These are phyloP conservation scores for Nicator chloris DNA, from an alignment of 2,113 vertebrate genomes.

Conservation along the genomic window DNA sequence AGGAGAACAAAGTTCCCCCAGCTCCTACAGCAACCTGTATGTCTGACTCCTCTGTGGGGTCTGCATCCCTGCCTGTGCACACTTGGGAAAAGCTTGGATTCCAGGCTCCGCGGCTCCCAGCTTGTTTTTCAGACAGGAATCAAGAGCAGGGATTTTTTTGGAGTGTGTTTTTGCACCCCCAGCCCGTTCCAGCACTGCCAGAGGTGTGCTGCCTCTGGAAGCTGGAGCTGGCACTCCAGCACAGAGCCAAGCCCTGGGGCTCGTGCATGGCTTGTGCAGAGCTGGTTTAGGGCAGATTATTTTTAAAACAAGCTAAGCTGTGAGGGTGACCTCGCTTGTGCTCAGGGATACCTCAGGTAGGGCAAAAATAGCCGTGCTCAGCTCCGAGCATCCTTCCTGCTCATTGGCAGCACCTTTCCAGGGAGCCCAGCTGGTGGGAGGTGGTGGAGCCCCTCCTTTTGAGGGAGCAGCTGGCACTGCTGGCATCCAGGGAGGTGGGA, in stretches of 20 bases:
- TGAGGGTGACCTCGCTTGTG: neutral
- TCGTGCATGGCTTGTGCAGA: neutral
- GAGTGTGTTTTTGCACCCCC: neutral
- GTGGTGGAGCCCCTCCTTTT: neutral
- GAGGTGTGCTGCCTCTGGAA: neutral
- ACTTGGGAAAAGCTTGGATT: accelerated
- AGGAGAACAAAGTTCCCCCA: neutral
- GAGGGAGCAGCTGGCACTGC: neutral
- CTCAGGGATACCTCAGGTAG: neutral
- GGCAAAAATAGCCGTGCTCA: neutral
- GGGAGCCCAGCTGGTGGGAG: neutral
- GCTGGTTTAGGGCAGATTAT: neutral
- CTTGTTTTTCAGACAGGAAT: neutral
- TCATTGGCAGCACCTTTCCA: neutral
- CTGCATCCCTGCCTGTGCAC: neutral
- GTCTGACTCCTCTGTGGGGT: neutral
- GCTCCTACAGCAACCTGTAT: neutral
- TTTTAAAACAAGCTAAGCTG: neutral
- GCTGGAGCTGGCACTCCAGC: neutral
- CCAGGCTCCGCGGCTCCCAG: neutral
- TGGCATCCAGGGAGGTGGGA: neutral
- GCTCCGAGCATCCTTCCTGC: neutral
- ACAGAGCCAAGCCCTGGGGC: neutral
- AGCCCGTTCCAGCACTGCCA: accelerated
- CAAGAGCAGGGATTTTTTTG: neutral